A percentile compares a stretch with the other conserved stretches of the same genome.
These are phyloP conservation scores for Dryobotodes eremita DNA, from an alignment of 2,888 invertebrate species.

Conservation along the genomic window DNA sequence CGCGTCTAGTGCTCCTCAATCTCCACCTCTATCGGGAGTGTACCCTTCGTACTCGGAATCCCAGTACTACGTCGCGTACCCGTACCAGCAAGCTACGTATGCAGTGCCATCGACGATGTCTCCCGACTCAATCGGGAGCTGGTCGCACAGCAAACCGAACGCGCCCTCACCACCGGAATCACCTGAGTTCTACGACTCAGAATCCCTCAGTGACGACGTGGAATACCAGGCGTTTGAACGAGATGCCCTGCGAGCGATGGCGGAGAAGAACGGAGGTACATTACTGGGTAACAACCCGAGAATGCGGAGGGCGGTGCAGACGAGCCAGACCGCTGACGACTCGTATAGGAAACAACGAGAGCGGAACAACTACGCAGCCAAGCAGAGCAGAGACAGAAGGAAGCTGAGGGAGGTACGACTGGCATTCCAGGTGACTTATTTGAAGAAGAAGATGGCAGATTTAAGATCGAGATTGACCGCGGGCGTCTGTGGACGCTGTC, in stretches of 20 bases:
- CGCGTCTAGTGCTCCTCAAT: constrained; percentile 59
- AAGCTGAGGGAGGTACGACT: constrained; percentile 97
- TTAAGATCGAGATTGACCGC: constrained; percentile 93
- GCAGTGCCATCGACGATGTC: constrained; percentile 76
- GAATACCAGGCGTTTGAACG: constrained; percentile 94
- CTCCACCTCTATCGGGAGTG: constrained; percentile 51
- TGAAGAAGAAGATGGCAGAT: constrained; percentile 97
- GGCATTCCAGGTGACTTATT: constrained; percentile 95
- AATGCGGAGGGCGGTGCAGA: constrained; percentile 92
- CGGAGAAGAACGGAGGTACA: constrained; percentile 91
- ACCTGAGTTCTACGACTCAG: constrained; percentile 76
- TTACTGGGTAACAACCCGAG: constrained; percentile 92
- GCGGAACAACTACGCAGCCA: constrained; percentile 98
- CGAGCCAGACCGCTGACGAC: constrained; percentile 90
- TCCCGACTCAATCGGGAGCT: constrained; percentile 74
- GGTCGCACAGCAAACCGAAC: constrained; percentile 67
- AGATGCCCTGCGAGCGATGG: constrained; percentile 92
- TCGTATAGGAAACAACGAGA: constrained; percentile 96
- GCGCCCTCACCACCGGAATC: constrained; percentile 87
- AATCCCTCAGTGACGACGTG: constrained; percentile 85
- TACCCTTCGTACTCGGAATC: constrained; percentile 62
- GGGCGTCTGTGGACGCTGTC: constrained; percentile 75
- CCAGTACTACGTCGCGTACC: constrained; percentile 69
- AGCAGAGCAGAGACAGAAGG: constrained; percentile 97
- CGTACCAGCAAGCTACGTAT: constrained; percentile 66